These are phyloP conservation scores for Anniella stebbinsi DNA, from an alignment of 2,797 vertebrate species.

Conservation along the genomic window DNA sequence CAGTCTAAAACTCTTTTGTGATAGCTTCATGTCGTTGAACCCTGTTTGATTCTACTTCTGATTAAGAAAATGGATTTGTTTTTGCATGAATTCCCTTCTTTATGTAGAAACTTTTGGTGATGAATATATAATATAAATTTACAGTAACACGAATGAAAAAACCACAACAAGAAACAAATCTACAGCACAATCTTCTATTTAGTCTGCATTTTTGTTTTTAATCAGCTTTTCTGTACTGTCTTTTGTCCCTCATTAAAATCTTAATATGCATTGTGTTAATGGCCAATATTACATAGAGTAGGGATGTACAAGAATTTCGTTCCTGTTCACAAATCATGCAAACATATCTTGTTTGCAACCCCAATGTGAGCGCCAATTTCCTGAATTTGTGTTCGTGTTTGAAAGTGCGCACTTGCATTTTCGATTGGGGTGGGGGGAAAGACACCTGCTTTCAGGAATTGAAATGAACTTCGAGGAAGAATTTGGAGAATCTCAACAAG, in stretches of 20 bases:
- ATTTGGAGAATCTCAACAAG: no score
- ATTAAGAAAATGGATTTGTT: neutral
- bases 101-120: neutral
- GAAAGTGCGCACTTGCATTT: no score
- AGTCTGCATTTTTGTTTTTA: neutral
- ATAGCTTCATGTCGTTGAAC: neutral
- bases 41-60: neutral
- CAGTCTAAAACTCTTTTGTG: neutral
- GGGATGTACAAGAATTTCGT: neutral
- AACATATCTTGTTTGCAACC: no score
- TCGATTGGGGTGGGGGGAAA: no score
- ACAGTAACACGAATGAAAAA: neutral
- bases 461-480: no score
- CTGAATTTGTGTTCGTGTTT: no score
- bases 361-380: no score
- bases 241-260: neutral
- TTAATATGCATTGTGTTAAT: neutral
- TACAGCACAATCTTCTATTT: neutral
- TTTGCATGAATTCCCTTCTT: neutral
- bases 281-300: neutral
- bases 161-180: neutral
- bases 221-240: neutral
- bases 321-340: no score
- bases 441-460: no score
- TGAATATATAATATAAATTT: neutral